Percentiles rank a stretch among this genome's conserved stretches.
Conservation (phyloP, 35 echinoderm and acorn worm genomes). For the Ptychodera flava region DNA sequence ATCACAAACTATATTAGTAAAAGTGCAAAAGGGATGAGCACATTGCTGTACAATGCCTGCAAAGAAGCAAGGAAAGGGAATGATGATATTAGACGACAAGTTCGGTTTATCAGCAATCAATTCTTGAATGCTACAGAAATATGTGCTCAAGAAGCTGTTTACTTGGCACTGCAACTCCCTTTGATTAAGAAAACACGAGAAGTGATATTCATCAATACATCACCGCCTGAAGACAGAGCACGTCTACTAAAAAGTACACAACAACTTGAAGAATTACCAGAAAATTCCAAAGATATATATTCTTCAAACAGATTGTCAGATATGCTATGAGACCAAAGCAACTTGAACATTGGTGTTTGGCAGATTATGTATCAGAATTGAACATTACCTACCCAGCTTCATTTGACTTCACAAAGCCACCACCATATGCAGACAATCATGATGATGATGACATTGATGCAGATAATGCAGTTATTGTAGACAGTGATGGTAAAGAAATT, state of each 20-base stretch:
- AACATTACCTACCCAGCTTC: not conserved
- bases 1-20: constrained; percentile 61
- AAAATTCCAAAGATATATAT: constrained; percentile 43
- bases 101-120: constrained; percentile 48
- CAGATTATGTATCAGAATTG: constrained; percentile 44
- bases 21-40: constrained; percentile 45
- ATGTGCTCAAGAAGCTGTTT: constrained; percentile 65
- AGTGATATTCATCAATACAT: constrained; percentile 67
- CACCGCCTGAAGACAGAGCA: constrained; percentile 28
- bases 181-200: constrained; percentile 35
- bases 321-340: constrained; percentile 33
- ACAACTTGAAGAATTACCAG: constrained; percentile 39
- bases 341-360: constrained; percentile 48
- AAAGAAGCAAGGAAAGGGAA: constrained; percentile 53
- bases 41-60: constrained; percentile 20
- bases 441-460: constrained; percentile 3
- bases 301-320: constrained; percentile 15
- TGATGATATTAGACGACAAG: constrained; percentile 18
- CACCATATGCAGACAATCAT: not conserved
- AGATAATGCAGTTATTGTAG: not conserved
- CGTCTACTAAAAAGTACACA: constrained; percentile 28
- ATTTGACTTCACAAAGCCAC: not conserved
- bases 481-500: not conserved
- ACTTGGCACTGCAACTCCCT: constrained; percentile 44
- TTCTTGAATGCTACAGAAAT: constrained; percentile 61